Evolutionary conservation across 30 jellyfish, hydroid and myxozoan species (phyloP).

Genomic region (Turritopsis rubra): DNA sequence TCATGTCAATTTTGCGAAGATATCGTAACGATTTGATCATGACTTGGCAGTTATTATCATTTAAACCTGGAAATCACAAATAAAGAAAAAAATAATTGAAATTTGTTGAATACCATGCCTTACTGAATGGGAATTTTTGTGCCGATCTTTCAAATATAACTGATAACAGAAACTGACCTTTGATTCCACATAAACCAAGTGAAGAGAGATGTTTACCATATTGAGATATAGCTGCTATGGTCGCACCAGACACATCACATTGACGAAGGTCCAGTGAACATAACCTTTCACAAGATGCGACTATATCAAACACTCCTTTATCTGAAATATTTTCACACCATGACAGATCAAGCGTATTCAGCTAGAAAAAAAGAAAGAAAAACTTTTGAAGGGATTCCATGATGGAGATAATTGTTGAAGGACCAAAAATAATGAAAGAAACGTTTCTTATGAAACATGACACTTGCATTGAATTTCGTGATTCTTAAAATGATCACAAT

Average conservation of each 20-base stretch:
- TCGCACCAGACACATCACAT: constrained; percentile 43
- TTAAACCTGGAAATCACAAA: not conserved
- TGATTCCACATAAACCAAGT: constrained; percentile 60
- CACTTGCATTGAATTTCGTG: no score
- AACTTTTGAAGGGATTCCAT: not conserved
- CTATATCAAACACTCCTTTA: constrained; percentile 29
- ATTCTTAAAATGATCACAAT: no score
- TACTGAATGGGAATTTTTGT: no score
- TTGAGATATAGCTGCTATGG: constrained; percentile 32
- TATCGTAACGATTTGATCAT: constrained; percentile 2
- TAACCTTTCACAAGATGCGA: constrained; percentile 37
- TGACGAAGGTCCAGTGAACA: constrained; percentile 53
- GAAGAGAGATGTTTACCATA: constrained; percentile 20
- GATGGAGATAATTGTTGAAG: no score
- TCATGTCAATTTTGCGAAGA: constrained; percentile 43
- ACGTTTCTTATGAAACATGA: no score
- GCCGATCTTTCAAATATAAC: not conserved
- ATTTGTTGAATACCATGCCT: no score
- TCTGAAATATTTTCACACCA: constrained; percentile 78
- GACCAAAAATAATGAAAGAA: no score
- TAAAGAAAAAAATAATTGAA: not conserved
- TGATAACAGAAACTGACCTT: constrained; percentile 28
- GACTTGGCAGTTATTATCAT: constrained; percentile 5
- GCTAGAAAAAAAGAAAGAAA: constrained; percentile 33
- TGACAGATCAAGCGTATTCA: constrained; percentile 35